Conservation (phyloP, 2,797 vertebrate genomes). For the Sebastes paucispinis region DNA sequence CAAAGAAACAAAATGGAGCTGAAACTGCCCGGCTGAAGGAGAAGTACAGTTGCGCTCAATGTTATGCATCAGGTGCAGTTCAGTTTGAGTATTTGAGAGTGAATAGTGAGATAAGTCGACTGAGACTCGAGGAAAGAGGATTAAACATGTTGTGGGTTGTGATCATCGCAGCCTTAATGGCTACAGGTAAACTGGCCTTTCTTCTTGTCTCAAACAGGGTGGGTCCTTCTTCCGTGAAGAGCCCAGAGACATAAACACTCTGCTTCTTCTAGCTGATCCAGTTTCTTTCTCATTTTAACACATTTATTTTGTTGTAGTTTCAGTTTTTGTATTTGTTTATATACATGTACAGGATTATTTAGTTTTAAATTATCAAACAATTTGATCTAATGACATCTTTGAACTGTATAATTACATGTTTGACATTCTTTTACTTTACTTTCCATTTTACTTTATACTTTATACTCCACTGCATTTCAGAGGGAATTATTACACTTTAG, state of each 20-base stretch:
- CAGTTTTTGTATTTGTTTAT: accelerated
- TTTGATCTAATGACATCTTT: background rate
- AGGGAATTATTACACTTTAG: background rate
- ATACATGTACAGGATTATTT: background rate
- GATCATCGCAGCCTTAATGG: slow-evolving; percentile 67
- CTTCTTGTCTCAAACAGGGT: slow-evolving; percentile 38
- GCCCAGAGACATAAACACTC: too few relatives aligned
- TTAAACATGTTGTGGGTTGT: slow-evolving; percentile 71
- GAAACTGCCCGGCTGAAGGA: slow-evolving; percentile 64
- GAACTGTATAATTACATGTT: background rate
- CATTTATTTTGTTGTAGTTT: accelerated
- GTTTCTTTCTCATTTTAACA: background rate
- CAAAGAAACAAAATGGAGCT: slow-evolving; percentile 74
- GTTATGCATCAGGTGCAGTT: background rate
- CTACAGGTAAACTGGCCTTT: slow-evolving; percentile 74
- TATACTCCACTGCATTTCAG: background rate
- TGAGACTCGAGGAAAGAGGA: background rate
- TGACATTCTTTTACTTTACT: background rate
- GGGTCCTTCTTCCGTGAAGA: slow-evolving; percentile 60
- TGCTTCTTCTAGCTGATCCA: background rate
- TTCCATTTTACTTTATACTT: background rate
- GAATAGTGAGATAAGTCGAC: background rate
- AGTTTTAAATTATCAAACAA: background rate
- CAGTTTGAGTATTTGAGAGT: background rate
- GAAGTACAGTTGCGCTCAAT: background rate